Evolutionary conservation across 2,797 vertebrate species (phyloP), one percentile per base, ranked within the genome.

Genomic region (Pangasius sanitwongsei): DNA sequence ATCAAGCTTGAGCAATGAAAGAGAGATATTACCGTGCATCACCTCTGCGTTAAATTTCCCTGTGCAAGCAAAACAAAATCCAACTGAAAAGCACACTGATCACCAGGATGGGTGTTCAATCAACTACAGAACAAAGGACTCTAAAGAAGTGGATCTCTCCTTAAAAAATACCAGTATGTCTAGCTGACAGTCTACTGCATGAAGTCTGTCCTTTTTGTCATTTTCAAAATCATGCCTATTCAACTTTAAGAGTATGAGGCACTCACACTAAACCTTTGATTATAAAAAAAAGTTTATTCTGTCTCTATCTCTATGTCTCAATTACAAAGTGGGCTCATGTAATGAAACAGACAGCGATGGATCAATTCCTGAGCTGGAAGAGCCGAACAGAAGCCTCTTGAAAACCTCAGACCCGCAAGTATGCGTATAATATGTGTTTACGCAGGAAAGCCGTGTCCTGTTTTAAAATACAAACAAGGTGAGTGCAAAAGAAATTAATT

Each of bases 321-420:
- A 70, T 70, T 53, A 88, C 25, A 90, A 93, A 91, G 90, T 95
- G 92, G 97, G 97, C 67, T 98, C 98, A 0, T 97, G 97, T 70
- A 98, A 97, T 53, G 98, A 97, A 88, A 98, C 98, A 0, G 98
- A 99, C 88, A 98, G 97, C 87, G 98, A 98, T 20, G 98, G 97
- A 9, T 99, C 98, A 0, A 95, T 97, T 78, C 97, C 97, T 0
- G 98, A 98, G 89, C 94, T 97, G 53, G 98, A 98, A 91, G 98
- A 98, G 75, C 95, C 96, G 0, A 97, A 97, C 57, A 65, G 89
- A 37, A 88, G 93, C 0, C 95, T 96, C 83, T 93, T 96, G 0
- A 96, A 94, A 90, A 93, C 95, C 0, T 92, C 95, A 4, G 95
- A 97, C 82, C 93, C 95, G 18, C 97, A 97, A 96, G 98, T 98